phyloP scores from a whole-genome alignment of 1,140 invertebrate species.

The Apis cerana region DNA sequence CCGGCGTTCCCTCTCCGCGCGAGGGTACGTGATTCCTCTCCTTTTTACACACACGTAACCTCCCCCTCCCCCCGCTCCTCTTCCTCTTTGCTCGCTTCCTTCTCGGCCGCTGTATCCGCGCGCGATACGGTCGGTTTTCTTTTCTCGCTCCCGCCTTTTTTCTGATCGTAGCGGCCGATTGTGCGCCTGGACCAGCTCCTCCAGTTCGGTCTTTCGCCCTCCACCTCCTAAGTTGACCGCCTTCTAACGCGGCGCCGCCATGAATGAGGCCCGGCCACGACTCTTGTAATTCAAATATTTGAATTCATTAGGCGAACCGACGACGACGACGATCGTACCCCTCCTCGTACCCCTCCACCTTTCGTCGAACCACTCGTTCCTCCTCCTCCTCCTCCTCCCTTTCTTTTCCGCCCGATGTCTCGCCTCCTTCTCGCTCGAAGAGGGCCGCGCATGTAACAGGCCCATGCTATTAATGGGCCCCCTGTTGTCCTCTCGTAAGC shows the following conservation, averaged over 20 bases:
- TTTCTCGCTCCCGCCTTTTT: constrained; percentile 65
- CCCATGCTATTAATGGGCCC: constrained; percentile 61
- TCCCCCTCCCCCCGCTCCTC: constrained; percentile 23
- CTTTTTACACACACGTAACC: constrained; percentile 51
- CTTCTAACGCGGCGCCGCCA: constrained; percentile 66
- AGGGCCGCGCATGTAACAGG: constrained; percentile 30
- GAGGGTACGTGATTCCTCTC: constrained; percentile 67
- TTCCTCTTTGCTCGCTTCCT: not conserved
- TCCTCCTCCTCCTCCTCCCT: constrained; percentile 13
- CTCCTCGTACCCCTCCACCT: constrained; percentile 7
- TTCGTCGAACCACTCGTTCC: constrained; percentile 5
- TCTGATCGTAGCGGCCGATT: constrained; percentile 71
- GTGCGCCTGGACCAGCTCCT: constrained; percentile 54
- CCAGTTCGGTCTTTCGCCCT: constrained; percentile 30
- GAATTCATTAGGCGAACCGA: constrained; percentile 68
- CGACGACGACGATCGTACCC: no score
- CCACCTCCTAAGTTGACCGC: constrained; percentile 48
- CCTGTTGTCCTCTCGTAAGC: constrained; percentile 54
- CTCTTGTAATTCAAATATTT: constrained; percentile 75
- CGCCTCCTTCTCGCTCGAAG: not conserved
- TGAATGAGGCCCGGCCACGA: constrained; percentile 63
- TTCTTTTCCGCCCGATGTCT: not conserved
- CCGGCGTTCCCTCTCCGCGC: constrained; percentile 39
- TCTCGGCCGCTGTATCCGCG: constrained; percentile 12
- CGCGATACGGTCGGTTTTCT: constrained; percentile 51